Evolutionary conservation across 2,797 vertebrate genomes (phyloP).

Genomic region (Sebastes hubbsi): DNA sequence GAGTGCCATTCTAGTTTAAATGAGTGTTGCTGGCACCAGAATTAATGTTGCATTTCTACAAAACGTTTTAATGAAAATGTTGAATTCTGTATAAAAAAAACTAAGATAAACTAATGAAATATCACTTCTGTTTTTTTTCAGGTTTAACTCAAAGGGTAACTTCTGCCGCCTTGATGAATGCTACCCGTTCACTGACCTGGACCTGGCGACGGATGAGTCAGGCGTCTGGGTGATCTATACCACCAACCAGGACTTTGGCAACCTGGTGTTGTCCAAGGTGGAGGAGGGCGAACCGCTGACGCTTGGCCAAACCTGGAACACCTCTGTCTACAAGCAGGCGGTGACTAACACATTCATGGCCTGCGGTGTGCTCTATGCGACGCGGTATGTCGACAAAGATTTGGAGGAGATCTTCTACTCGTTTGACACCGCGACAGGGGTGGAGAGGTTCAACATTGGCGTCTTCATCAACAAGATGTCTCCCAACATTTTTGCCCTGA

Average conservation of each 20-base stretch:
- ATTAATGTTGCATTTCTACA: neutral
- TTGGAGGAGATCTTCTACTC: slow-evolving; percentile 83
- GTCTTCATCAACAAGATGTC: slow-evolving; percentile 74
- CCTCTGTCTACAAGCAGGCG: slow-evolving; percentile 72
- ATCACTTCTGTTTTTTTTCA: neutral
- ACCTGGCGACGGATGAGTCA: slow-evolving; percentile 80
- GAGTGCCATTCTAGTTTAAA: neutral
- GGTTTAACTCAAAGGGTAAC: slow-evolving; percentile 75
- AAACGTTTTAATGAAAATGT: neutral
- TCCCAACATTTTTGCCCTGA: slow-evolving; percentile 70
- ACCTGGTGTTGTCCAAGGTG: slow-evolving; percentile 75
- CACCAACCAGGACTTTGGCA: slow-evolving; percentile 71
- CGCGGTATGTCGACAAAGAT: slow-evolving; percentile 59
- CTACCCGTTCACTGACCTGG: slow-evolving; percentile 76
- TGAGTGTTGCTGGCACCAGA: neutral
- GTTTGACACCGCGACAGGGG: slow-evolving; percentile 66
- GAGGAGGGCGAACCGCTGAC: neutral
- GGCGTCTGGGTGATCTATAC: slow-evolving; percentile 80
- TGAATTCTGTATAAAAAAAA: neutral
- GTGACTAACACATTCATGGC: slow-evolving; percentile 80
- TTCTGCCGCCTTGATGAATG: slow-evolving; percentile 71
- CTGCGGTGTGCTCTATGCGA: slow-evolving; percentile 80
- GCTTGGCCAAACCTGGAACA: slow-evolving; percentile 70
- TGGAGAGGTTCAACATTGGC: slow-evolving; percentile 71
- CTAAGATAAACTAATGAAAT: neutral